These are phyloP conservation scores for Leuciscus idus DNA, from an alignment of 2,113 vertebrate species.

Conservation along the genomic window DNA sequence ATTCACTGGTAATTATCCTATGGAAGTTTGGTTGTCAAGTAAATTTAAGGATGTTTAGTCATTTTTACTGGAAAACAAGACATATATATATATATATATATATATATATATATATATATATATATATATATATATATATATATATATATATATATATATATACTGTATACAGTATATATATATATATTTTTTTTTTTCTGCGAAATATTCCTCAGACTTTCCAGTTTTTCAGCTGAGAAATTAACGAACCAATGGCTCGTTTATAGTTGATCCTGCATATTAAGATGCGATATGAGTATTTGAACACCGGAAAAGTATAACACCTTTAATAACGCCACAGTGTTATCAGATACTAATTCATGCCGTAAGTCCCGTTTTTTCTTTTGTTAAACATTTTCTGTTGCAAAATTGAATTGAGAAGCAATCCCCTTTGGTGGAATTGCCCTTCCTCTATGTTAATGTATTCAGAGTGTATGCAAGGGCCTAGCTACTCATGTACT, in stretches of 20 bases:
- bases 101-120: no score
- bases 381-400: conserved; percentile 47
- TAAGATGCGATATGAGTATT: neutral
- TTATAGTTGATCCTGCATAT: neutral
- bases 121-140: no score
- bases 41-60: no score
- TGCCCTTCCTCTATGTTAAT: conserved; percentile 54
- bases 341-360: conserved; percentile 37
- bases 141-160: no score
- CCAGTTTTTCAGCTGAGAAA: neutral
- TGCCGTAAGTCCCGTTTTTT: conserved; percentile 28
- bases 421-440: conserved; percentile 51
- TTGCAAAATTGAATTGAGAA: conserved; percentile 42
- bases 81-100: no score
- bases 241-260: neutral
- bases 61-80: no score
- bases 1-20: no score
- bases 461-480: conserved; percentile 43
- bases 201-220: neutral
- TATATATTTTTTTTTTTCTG: neutral
- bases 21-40: no score
- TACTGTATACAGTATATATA: no score
- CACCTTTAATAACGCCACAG: conserved; percentile 28
- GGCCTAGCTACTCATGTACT: conserved; percentile 25
- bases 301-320: neutral